Base-by-base conservation (phyloP, 2,888 invertebrate species). In the Drosophila prolongata region DNA sequence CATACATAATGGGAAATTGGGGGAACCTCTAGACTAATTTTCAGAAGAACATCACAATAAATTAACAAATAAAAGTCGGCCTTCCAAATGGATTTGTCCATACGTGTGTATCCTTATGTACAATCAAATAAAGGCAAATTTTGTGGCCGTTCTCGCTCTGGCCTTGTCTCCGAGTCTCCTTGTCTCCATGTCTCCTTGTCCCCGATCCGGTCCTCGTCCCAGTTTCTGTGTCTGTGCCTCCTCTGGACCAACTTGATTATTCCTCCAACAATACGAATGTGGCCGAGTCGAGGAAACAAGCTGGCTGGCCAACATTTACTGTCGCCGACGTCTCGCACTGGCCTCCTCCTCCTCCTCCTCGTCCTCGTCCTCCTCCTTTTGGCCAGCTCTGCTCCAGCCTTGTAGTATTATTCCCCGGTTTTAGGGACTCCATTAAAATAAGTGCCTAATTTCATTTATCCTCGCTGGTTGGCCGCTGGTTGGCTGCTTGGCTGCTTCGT, bases 11-110 rank as follows among this genome's bases (percentile, higher is more conserved):
- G 81, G 78, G 76, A 87, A 87, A 87, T 84, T 85, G 82, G 68
- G 73, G 79, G 58, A 77, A 69, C 58, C 85, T 79, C 69, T 75
- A 71, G 78, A 85, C 88, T 84, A 79, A 84, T 84, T 87, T 84
- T 84, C 83, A 82, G 71, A 42, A 75, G 83, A 84, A 84, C 86
- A 84, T 85, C 87, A 87, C 82, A 84, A 84, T 84, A 84, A 84
- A 84, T 84, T 86, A 88, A 82, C 85, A 87, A 84, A 84, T 88
- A 88, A 88, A 87, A 86, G 71, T 82, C 78, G 56, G 67, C 16
- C 71, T 65, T 55, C 62, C 83, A 74, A 86, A 81, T 77, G 80
- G 80, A 78, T 78, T 83, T 78, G 80, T 65, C 43, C 62, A 57
- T 64, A 69, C 61, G 38, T 54, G 14, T 37, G 57, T 16, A 54